These are phyloP conservation scores for Aplochiton taeniatus DNA, from an alignment of 2,797 vertebrate genomes.

Conservation along the genomic window DNA sequence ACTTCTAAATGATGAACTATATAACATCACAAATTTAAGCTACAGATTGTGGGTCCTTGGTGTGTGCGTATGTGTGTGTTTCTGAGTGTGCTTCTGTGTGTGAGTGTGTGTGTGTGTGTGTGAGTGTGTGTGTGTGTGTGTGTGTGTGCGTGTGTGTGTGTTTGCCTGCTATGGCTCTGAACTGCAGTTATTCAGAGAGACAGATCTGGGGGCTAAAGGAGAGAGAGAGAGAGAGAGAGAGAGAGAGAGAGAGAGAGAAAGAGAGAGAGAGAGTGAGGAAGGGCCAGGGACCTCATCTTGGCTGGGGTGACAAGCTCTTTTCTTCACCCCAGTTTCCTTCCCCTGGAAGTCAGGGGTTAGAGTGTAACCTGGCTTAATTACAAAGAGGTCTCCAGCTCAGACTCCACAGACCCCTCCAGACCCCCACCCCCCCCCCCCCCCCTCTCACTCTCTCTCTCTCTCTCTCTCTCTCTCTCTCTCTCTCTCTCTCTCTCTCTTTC, in stretches of 20 bases:
- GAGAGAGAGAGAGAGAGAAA: background rate
- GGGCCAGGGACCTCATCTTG: constrained; percentile 1
- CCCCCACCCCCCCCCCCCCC: background rate
- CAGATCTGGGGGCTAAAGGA: no score
- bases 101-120: no score
- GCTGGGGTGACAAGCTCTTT: background rate
- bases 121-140: no score
- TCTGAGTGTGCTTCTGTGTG: no score
- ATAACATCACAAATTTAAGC: no score
- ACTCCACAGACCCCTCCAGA: constrained; percentile 3
- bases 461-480: constrained; percentile 25
- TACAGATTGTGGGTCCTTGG: no score
- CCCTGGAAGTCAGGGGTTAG: constrained; percentile 7
- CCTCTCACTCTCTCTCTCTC: constrained; percentile 1
- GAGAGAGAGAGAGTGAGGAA: background rate
- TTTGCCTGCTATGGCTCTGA: no score
- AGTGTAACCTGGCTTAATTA: constrained; percentile 10
- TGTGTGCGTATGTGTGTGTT: background rate
- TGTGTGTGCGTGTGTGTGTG: background rate
- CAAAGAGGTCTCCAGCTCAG: background rate
- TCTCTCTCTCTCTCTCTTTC: background rate
- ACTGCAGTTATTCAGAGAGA: no score
- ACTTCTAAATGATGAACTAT: no score
- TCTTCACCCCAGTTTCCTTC: background rate
- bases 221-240: background rate